These are phyloP conservation scores for Cichladusa arquata DNA, from an alignment of 2,113 vertebrate species.

Conservation along the genomic window DNA sequence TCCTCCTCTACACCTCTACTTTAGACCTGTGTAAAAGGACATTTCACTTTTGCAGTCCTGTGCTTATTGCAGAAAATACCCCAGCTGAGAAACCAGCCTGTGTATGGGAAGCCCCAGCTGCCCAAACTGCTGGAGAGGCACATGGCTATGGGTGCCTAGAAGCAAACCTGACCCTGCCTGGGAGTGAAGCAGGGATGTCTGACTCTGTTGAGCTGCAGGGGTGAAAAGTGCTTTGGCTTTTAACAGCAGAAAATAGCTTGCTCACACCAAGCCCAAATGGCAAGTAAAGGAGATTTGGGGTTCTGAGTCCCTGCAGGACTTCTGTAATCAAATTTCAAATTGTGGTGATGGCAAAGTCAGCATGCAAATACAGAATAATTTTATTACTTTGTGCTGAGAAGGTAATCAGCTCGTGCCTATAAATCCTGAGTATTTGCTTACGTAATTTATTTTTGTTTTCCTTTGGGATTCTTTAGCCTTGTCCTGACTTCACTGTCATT, in stretches of 20 bases:
- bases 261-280: not conserved
- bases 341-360: not conserved
- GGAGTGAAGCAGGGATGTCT: not conserved
- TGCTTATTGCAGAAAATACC: not conserved
- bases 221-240: not conserved
- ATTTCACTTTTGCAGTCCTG: not conserved
- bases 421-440: not conserved
- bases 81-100: not conserved
- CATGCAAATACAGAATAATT: not conserved
- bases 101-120: not conserved
- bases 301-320: not conserved
- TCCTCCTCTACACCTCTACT: not conserved
- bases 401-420: not conserved
- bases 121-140: not conserved
- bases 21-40: not conserved
- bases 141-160: fast-evolving
- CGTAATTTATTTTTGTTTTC: not conserved
- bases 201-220: not conserved
- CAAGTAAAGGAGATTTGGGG: not conserved
- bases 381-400: not conserved
- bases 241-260: not conserved
- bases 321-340: not conserved
- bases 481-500: not conserved
- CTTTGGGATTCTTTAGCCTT: not conserved
- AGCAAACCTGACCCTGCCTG: not conserved